Evolutionary conservation across 2,888 invertebrate genomes (phyloP).

Genomic region (Tenthredo distinguenda): DNA sequence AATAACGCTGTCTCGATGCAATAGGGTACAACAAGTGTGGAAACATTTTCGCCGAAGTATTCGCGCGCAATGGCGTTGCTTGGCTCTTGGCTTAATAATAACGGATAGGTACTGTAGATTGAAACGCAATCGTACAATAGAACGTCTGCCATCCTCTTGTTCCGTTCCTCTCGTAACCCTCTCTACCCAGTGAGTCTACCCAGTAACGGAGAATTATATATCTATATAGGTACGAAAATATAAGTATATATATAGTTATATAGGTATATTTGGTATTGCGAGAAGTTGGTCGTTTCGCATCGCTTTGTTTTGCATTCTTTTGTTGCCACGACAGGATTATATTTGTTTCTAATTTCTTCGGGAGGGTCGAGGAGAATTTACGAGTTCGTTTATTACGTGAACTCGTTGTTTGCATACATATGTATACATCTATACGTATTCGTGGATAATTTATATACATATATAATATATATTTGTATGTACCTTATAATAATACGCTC

Average conservation of each 20-base stretch:
- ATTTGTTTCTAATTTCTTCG: slow-evolving; percentile 51
- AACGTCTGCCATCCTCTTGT: slow-evolving; percentile 20
- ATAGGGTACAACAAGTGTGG: slow-evolving; percentile 13
- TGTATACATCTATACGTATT: not conserved
- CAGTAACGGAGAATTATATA: not conserved
- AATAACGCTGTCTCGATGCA: not conserved
- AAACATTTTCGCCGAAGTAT: slow-evolving; percentile 10
- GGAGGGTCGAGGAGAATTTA: slow-evolving; percentile 6
- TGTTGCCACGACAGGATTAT: slow-evolving; percentile 44
- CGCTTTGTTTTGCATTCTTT: slow-evolving; percentile 32
- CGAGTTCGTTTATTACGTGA: slow-evolving; percentile 49
- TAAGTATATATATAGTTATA: not conserved
- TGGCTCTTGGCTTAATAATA: slow-evolving; percentile 36
- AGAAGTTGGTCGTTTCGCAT: slow-evolving; percentile 45
- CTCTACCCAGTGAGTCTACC: not conserved
- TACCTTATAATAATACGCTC: not conserved
- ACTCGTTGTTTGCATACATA: slow-evolving; percentile 10
- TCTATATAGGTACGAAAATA: not conserved
- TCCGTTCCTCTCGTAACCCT: not conserved
- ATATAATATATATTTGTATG: too few species aligned
- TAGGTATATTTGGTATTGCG: slow-evolving; percentile 36
- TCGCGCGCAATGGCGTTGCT: slow-evolving; percentile 25
- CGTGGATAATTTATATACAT: not conserved
- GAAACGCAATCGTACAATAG: slow-evolving; percentile 47
- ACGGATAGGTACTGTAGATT: slow-evolving; percentile 47